Base-by-base conservation (phyloP, 2,888 invertebrate genomes). In the Caprella mutica region DNA sequence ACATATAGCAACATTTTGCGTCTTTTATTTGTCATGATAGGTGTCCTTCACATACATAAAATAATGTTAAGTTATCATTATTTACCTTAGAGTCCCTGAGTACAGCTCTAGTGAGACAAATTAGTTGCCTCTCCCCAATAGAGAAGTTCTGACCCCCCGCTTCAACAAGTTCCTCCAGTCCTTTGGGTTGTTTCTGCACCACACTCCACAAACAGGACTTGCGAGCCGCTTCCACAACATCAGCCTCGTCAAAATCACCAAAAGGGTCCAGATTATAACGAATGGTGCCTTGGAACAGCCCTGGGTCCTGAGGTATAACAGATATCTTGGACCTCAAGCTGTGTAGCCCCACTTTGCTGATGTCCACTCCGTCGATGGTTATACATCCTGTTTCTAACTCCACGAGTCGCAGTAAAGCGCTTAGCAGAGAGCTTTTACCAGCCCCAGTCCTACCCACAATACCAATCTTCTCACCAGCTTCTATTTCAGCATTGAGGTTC, bases 31-130 rank as follows among this genome's bases (percentile, higher is more conserved):
- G n/a, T n/a, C n/a, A n/a, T n/a, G n/a, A n/a, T n/a, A n/a, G n/a
- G n/a, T n/a, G n/a, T n/a, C n/a, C n/a, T n/a, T n/a, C n/a, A n/a
- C n/a, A n/a, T n/a, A n/a, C n/a, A n/a, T n/a, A n/a, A n/a, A n/a
- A n/a, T n/a, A n/a, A n/a, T n/a, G n/a, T 40, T 9, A 40, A 35
- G 14, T 2, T n/a, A 35, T 14, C 35, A 42, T 12, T n/a, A n/a
- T 65, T 67, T 56, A 79, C 78, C 70, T 79, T 79, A 57, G 75
- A 75, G 58, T 73, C 72, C 48, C 77, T 70, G 3, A 82, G 71
- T 29, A 81, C 68, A 24, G 80, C 80, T 67, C 81, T 71, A 1
- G 81, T 78, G 68, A 82, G 73, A 67, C 81, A 81, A 27, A 83
- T 68, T 19, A 82, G 71, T 68, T 82, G 82, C 55, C 77, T 73